These are phyloP conservation scores for Neoarius graeffei DNA, from an alignment of 2,113 vertebrate species.

Conservation along the genomic window DNA sequence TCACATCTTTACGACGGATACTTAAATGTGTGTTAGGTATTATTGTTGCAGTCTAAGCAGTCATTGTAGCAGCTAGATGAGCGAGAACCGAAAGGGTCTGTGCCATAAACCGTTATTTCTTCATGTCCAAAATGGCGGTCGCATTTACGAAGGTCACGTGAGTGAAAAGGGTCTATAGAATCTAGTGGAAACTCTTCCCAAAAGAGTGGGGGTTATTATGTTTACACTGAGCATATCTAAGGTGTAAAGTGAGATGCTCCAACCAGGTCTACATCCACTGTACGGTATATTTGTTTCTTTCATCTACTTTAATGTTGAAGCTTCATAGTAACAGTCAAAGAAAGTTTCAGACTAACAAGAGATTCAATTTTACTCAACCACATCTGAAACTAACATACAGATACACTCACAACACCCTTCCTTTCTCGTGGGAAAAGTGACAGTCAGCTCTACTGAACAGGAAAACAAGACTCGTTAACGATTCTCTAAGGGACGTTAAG, in stretches of 20 bases:
- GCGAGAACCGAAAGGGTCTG: too few relatives aligned
- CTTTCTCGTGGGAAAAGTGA: slow-evolving; percentile 31
- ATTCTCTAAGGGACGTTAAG: background rate
- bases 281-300: background rate
- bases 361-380: background rate
- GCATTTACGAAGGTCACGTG: too few relatives aligned
- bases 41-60: too few relatives aligned
- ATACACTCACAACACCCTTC: background rate
- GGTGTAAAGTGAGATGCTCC: background rate
- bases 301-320: background rate
- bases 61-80: too few relatives aligned
- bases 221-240: background rate
- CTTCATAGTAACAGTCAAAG: background rate
- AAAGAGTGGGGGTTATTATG: too few relatives aligned
- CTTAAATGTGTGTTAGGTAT: too few relatives aligned
- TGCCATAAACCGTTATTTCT: too few relatives aligned
- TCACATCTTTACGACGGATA: too few relatives aligned
- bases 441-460: slow-evolving; percentile 12
- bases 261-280: background rate
- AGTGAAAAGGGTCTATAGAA: too few relatives aligned
- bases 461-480: slow-evolving; percentile 20
- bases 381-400: background rate
- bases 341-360: background rate
- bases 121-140: too few relatives aligned
- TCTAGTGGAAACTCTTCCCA: too few relatives aligned